phyloP scores from a whole-genome alignment of 2,113 vertebrate genomes.

The Atractosteus spatula region DNA sequence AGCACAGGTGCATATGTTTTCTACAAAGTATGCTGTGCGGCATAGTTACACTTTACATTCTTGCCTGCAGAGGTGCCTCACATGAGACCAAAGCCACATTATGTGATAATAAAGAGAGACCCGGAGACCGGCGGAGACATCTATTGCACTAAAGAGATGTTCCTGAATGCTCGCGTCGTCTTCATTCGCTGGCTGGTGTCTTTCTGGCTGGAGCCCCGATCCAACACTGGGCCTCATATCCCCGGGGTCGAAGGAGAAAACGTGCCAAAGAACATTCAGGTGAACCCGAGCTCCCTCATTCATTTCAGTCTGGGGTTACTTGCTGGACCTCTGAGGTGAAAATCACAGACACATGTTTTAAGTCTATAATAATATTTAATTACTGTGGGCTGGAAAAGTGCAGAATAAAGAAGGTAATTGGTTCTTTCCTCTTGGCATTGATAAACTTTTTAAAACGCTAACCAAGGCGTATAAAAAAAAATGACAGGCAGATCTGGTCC shows the following conservation, averaged over 20 bases:
- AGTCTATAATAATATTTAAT: too few relatives aligned
- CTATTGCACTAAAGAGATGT: constrained; percentile 96
- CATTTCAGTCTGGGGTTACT: too few relatives aligned
- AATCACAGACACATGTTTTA: too few relatives aligned
- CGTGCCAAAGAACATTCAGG: constrained; percentile 98
- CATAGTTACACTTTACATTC: background rate
- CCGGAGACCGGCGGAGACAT: constrained; percentile 84
- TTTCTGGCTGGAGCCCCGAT: constrained; percentile 95
- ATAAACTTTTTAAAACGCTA: too few relatives aligned
- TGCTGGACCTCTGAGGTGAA: too few relatives aligned
- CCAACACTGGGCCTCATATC: constrained; percentile 84
- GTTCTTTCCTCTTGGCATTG: too few relatives aligned
- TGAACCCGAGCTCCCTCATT: constrained; percentile 32
- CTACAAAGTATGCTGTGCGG: too few relatives aligned
- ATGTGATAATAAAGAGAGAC: constrained; percentile 86
- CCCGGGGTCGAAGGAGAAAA: constrained; percentile 94
- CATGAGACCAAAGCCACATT: constrained; percentile 91
- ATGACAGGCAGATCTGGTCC: too few relatives aligned
- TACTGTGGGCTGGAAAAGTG: too few relatives aligned
- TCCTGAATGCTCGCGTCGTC: constrained; percentile 93
- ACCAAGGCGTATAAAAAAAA: too few relatives aligned
- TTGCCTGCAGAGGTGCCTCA: constrained; percentile 81
- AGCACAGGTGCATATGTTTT: too few relatives aligned
- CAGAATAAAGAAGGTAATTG: too few relatives aligned
- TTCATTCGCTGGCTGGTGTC: constrained; percentile 98